phyloP scores from a whole-genome alignment of 2,888 invertebrate genomes.

The Gasteruption jaculator region DNA sequence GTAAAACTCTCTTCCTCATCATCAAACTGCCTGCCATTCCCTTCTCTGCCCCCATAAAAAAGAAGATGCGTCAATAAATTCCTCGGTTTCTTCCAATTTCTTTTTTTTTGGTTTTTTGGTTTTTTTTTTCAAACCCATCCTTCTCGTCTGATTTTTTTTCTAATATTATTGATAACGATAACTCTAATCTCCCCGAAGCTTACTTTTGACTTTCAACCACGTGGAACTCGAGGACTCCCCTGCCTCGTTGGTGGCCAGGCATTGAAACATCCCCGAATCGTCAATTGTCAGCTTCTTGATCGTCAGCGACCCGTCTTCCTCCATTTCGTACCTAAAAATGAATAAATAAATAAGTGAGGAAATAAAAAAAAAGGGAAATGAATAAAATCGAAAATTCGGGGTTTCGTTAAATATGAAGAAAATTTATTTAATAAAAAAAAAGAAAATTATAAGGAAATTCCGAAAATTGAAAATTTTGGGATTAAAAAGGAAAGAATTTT shows the following conservation, averaged over 20 bases:
- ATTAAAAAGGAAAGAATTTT: no score
- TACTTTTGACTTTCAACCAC: constrained; percentile 94
- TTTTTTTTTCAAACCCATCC: constrained; percentile 9
- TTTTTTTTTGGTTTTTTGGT: constrained; percentile 3
- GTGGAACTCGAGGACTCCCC: constrained; percentile 87
- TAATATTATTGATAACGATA: constrained; percentile 15
- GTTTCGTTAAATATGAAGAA: no score
- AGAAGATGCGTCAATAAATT: no score
- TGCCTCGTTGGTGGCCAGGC: constrained; percentile 84
- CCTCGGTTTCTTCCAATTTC: no score
- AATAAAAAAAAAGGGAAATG: no score
- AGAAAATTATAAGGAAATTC: constrained; percentile 53
- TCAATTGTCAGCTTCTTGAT: constrained; percentile 76
- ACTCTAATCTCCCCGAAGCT: no score
- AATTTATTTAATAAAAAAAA: constrained; percentile 43
- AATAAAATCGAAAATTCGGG: no score
- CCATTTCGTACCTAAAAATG: constrained; percentile 69
- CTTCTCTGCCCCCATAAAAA: constrained; percentile 37
- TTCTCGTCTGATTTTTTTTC: not conserved
- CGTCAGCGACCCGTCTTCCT: constrained; percentile 76
- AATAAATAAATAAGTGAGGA: no score
- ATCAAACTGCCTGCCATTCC: constrained; percentile 39
- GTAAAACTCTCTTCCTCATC: constrained; percentile 44
- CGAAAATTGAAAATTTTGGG: not conserved
- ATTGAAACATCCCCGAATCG: constrained; percentile 94